Percentiles rank a stretch among this genome's conserved stretches.
Evolutionary conservation across 1,140 invertebrate species (phyloP).

Genomic region (Papilio helenus): DNA sequence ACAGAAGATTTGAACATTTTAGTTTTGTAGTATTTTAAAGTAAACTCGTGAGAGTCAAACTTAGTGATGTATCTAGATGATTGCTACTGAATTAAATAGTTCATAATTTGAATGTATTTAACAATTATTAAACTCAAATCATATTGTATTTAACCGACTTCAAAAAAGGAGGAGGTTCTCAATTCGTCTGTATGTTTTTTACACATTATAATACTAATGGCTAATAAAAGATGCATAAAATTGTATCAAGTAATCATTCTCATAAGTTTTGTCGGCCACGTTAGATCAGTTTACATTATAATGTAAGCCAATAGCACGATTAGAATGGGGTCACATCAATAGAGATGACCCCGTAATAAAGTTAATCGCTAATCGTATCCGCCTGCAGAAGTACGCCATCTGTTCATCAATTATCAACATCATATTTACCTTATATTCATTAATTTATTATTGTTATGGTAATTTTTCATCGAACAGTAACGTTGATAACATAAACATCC

Average conservation of each 20-base stretch:
- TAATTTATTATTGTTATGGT: constrained; percentile 38
- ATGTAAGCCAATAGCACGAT: constrained; percentile 8
- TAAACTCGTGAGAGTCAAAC: too few relatives aligned
- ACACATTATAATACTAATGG: neutral
- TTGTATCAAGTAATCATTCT: neutral
- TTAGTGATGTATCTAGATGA: too few relatives aligned
- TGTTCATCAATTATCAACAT: constrained; percentile 33
- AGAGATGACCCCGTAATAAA: constrained; percentile 33
- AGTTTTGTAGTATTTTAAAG: too few relatives aligned
- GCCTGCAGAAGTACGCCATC: constrained; percentile 15
- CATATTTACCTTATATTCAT: constrained; percentile 28
- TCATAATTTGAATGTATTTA: too few relatives aligned
- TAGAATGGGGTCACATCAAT: constrained; percentile 29
- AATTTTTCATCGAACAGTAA: constrained; percentile 35
- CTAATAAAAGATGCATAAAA: constrained; percentile 5
- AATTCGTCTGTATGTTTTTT: too few relatives aligned
- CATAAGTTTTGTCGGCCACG: neutral
- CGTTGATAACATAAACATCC: constrained; percentile 39
- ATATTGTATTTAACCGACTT: neutral
- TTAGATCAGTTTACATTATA: constrained; percentile 27
- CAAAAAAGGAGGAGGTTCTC: too few relatives aligned
- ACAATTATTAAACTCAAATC: neutral
- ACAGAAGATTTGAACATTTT: neutral
- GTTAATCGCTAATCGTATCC: constrained; percentile 32
- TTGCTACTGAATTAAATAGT: too few relatives aligned